Evolutionary conservation across 2,797 vertebrate genomes (phyloP), one percentile per base, ranked within the genome.

Genomic region (Sphaeramia orbicularis): DNA sequence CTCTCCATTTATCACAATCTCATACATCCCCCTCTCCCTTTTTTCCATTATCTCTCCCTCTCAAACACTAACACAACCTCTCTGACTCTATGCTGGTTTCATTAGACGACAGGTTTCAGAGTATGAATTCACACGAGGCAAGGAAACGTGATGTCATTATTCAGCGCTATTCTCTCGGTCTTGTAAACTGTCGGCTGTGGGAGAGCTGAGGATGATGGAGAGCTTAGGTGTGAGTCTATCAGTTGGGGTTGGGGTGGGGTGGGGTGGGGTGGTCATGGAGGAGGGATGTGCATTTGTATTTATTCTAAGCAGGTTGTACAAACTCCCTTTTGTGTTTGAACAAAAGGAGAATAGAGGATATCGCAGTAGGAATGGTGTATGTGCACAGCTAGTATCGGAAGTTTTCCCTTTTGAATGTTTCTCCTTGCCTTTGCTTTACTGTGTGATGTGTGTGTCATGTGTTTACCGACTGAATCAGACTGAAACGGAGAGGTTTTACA

Each of bases 131-230:
- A 71, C 73, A 73, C 42, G 16, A 85, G 74, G 55, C 72, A 71
- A 71, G 69, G 43, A 66, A 73, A 77, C 44, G 70, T 78, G 80
- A 74, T 67, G 76, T 77, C 55, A 79, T 89, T 84, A 83, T 77
- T 87, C 68, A 66, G 71, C 51, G 62, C 44, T 45, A 51, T 49
- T 81, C 75, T 63, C 52, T 76, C 52, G 1, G 67, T 67, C 68
- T 53, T 79, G 67, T 81, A 75, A 79, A 69, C 54, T 60, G 61
- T 66, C 59, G 6, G 61, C 66, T 73, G 1, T 7, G 37, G 18
- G 30, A 53, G 36, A 70, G 42, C 30, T 24, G 59, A 48, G 72
- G 52, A 69, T 66, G 71, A 83, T 35, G 38, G 63, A 78, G 61
- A 74, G 57, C 56, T 56, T 18, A 41, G 43, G 63, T 44, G 63